Evolutionary conservation across 2,888 invertebrate species (phyloP), one percentile per base, ranked within the genome.

Genomic region (Torymus auratus): DNA sequence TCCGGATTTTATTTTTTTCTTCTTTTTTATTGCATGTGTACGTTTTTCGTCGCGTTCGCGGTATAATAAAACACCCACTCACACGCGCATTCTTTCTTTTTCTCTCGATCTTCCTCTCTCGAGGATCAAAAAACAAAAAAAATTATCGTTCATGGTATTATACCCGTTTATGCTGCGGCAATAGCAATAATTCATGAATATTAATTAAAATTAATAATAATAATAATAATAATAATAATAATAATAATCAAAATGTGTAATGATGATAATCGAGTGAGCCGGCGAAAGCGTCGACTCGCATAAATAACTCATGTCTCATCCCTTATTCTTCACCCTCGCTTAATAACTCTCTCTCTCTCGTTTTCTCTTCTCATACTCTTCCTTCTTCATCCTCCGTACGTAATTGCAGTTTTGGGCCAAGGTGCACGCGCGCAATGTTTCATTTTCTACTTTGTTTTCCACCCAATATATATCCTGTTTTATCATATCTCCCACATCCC

Each of bases 401-500:
- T 52, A 75, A 80, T 80, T 76, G 76, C 71, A 61, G 50, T 74
- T 82, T 81, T 83, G 79, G 83, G 81, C 83, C 84, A 84, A 84
- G 83, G 84, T 84, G 83, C 83, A 84, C 83, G 77, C 82, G 80
- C 62, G 41, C 61, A 71, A 81, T 78, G 74, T 70, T 84, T 78
- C 28, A 28, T 23, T 65, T 71, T n/a, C 55, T 4, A 15, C 23
- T 13, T 20, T 71, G 23, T 28, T 28, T 28, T 28, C 28, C 28
- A 28, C 28, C 3, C 28, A 12, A 15, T 73, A 65, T 75, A 60
- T 69, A 20, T 67, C 60, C 65, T 75, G 74, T 74, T 72, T 71
- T 82, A 50, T 74, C 55, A 5, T 53, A 55, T 67, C n/a, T 68
- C 61, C 3, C 14, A 5, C 28, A n/a, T 58, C 65, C 15, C 13